Percentiles rank a stretch among this genome's conserved stretches.
Evolutionary conservation across 2,113 vertebrate species (phyloP).

Genomic region (Cavia aperea): DNA sequence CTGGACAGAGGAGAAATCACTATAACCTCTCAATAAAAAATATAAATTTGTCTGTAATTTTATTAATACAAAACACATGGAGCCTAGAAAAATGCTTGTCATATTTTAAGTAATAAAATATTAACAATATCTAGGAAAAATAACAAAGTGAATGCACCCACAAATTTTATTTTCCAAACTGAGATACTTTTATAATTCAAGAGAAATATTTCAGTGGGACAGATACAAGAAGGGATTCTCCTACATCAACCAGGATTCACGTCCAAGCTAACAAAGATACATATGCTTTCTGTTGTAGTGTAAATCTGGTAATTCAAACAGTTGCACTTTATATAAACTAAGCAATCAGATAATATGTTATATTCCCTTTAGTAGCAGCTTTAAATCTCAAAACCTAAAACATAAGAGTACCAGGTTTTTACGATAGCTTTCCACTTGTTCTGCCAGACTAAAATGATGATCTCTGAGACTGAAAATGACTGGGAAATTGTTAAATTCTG

Average conservation of each 20-base stretch:
- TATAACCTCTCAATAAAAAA: background rate
- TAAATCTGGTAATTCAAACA: background rate
- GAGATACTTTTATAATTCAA: background rate
- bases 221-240: background rate
- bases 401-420: background rate
- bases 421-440: background rate
- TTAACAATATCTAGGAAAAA: background rate
- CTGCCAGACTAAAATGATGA: background rate
- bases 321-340: background rate
- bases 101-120: background rate
- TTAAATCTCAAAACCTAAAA: background rate
- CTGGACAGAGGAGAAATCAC: background rate
- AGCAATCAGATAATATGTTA: background rate
- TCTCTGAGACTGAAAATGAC: background rate
- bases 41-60: conserved; percentile 8
- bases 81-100: background rate
- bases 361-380: background rate
- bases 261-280: background rate
- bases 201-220: background rate
- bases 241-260: background rate
- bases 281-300: background rate
- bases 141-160: background rate
- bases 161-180: background rate
- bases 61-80: background rate
- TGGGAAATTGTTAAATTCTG: background rate